These are phyloP conservation scores for Alca torda DNA, from an alignment of 2,797 vertebrate genomes.

Conservation along the genomic window DNA sequence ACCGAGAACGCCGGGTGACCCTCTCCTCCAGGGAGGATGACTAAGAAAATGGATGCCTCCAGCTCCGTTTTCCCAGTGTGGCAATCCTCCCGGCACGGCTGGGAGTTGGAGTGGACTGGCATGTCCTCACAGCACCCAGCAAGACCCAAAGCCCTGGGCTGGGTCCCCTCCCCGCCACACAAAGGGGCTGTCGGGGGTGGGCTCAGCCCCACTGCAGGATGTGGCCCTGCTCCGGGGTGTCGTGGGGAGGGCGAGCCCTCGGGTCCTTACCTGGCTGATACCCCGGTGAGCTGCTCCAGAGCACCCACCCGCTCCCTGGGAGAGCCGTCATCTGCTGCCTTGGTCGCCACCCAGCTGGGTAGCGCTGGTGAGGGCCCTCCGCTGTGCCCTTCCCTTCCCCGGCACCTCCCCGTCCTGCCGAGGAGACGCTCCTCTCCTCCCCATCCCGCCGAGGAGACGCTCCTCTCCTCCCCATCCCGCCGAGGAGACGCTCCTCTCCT, in stretches of 20 bases:
- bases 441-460: too few relatives aligned
- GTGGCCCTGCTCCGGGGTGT: not conserved
- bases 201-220: not conserved
- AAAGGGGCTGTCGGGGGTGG: not conserved
- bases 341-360: not conserved
- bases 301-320: not conserved
- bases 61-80: not conserved
- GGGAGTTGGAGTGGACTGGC: accelerated
- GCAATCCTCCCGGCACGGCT: accelerated
- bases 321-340: not conserved
- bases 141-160: not conserved
- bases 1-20: accelerated
- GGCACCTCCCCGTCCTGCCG: accelerated
- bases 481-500: too few relatives aligned
- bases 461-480: too few relatives aligned
- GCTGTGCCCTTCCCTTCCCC: not conserved
- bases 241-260: not conserved
- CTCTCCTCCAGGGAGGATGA: not conserved
- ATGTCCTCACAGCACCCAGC: not conserved
- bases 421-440: too few relatives aligned
- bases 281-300: accelerated
- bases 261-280: accelerated
- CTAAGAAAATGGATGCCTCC: not conserved
- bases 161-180: not conserved
- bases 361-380: not conserved